Conservation (phyloP, 1,140 invertebrate species). For the Apis laboriosa region DNA sequence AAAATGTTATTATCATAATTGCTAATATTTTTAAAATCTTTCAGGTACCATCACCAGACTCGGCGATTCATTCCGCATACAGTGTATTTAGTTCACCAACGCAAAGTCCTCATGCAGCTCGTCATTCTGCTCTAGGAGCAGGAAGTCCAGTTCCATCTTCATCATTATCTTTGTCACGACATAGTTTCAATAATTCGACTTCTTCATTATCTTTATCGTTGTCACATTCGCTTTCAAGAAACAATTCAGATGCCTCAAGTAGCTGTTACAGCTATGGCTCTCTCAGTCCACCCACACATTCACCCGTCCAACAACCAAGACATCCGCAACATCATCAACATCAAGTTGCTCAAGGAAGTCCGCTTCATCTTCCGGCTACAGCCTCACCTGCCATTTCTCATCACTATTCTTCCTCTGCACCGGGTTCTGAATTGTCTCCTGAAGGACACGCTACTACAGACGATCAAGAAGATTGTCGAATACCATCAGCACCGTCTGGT, state of each 20-base stretch:
- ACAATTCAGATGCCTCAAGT: conserved; percentile 95
- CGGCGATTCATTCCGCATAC: conserved; percentile 93
- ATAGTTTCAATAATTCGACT: conserved; percentile 80
- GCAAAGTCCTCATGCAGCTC: conserved; percentile 91
- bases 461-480: conserved; percentile 78
- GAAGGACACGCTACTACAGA: conserved; percentile 69
- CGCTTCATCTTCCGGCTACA: conserved; percentile 78
- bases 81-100: conserved; percentile 90
- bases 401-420: conserved; percentile 67
- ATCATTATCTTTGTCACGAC: conserved; percentile 76
- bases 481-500: conserved; percentile 85
- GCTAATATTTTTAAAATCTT: background rate
- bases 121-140: conserved; percentile 84
- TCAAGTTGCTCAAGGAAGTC: conserved; percentile 78
- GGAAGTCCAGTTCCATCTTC: conserved; percentile 82
- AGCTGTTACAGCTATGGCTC: conserved; percentile 90
- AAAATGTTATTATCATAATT: background rate
- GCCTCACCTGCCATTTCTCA: conserved; percentile 67
- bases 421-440: conserved; percentile 67
- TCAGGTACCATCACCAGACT: conserved; percentile 87
- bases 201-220: conserved; percentile 81
- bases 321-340: conserved; percentile 75
- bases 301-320: conserved; percentile 87
- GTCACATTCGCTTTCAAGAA: conserved; percentile 91
- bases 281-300: conserved; percentile 90